Evolutionary conservation across 2,888 invertebrate genomes (phyloP).

Genomic region (Tanaodytes sp.): DNA sequence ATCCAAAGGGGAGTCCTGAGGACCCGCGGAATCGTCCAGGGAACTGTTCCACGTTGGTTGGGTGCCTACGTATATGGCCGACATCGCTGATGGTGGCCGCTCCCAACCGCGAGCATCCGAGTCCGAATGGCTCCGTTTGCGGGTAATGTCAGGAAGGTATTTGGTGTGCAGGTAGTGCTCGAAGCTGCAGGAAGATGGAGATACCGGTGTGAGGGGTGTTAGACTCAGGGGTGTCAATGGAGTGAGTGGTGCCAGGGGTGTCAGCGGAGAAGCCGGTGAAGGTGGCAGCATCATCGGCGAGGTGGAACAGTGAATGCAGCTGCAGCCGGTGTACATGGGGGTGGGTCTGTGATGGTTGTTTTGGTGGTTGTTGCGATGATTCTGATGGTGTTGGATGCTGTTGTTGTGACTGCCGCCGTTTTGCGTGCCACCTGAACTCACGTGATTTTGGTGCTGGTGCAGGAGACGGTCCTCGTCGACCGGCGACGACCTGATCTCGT

Average conservation of each 20-base stretch:
- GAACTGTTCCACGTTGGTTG: conserved; percentile 70
- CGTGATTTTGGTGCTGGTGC: conserved; percentile 57
- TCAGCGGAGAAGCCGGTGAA: conserved; percentile 73
- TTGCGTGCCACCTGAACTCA: not conserved
- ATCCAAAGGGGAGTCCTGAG: conserved; percentile 90
- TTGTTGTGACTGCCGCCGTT: conserved; percentile 12
- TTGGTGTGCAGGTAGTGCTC: conserved; percentile 79
- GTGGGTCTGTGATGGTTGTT: conserved; percentile 50
- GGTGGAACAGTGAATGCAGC: conserved; percentile 63
- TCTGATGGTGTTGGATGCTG: conserved; percentile 55
- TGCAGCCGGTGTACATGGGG: conserved; percentile 67
- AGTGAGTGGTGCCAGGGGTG: conserved; percentile 73
- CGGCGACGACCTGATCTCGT: conserved; percentile 39
- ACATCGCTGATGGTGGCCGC: conserved; percentile 69
- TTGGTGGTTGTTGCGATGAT: conserved; percentile 37
- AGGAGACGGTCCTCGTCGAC: conserved; percentile 64
- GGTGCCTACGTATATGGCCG: conserved; percentile 57
- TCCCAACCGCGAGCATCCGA: conserved; percentile 75
- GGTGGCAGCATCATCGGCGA: conserved; percentile 65
- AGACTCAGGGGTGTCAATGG: conserved; percentile 72
- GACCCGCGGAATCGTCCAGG: conserved; percentile 75
- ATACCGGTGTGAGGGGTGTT: conserved; percentile 75
- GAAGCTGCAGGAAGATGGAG: conserved; percentile 76
- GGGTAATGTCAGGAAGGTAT: conserved; percentile 78
- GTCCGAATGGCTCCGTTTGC: conserved; percentile 79